phyloP scores from a whole-genome alignment of 1,140 invertebrate species.

The Microplitis demolitor region DNA sequence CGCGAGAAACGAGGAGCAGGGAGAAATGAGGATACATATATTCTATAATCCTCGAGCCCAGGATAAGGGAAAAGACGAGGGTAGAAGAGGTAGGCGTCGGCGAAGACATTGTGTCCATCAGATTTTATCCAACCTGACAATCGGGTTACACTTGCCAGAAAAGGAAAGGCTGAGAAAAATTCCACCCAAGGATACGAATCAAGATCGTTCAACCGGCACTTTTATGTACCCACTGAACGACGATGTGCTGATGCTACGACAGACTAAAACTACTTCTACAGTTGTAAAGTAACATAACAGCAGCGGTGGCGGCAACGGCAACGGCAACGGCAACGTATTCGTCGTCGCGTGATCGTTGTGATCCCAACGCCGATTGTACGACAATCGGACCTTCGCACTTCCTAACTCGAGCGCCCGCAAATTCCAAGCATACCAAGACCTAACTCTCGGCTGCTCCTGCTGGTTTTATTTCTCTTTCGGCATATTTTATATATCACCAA shows the following conservation, averaged over 20 bases:
- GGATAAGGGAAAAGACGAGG: not conserved
- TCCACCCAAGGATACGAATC: slow-evolving; percentile 38
- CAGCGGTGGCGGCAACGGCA: not conserved
- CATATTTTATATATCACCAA: too few relatives aligned
- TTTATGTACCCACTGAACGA: not conserved
- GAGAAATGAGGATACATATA: not conserved
- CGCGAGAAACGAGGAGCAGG: not conserved
- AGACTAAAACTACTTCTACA: too few relatives aligned
- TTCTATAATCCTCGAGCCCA: not conserved
- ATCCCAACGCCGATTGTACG: slow-evolving; percentile 9
- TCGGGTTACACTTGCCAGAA: slow-evolving; percentile 32
- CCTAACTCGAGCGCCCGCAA: slow-evolving; percentile 25
- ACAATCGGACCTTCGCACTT: slow-evolving; percentile 30
- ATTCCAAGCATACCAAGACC: slow-evolving; percentile 20
- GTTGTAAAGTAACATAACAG: not conserved
- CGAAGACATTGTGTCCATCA: slow-evolving; percentile 8
- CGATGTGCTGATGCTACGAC: not conserved
- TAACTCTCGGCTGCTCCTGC: not conserved
- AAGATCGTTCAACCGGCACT: slow-evolving; percentile 31
- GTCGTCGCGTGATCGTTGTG: slow-evolving; percentile 17
- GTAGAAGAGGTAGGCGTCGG: not conserved
- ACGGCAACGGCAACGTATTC: not conserved
- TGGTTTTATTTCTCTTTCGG: not conserved
- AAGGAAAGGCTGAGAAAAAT: slow-evolving; percentile 39
- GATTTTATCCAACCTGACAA: slow-evolving; percentile 30